Conservation (phyloP, 2,888 invertebrate genomes). For the Uloborus plumipes region DNA sequence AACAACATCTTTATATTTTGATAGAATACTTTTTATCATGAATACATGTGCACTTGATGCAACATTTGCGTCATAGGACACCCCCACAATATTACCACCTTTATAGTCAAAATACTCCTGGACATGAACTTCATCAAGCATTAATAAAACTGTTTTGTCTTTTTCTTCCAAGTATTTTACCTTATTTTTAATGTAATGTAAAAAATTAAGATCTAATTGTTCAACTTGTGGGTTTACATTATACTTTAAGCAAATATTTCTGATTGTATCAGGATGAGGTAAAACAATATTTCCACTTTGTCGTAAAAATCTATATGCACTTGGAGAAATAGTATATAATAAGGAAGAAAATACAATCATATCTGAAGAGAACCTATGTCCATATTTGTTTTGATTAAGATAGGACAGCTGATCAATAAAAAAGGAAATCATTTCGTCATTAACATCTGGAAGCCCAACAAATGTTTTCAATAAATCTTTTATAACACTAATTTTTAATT, state of each 20-base stretch:
- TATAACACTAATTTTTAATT: too few relatives aligned
- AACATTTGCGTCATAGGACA: neutral
- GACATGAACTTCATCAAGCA: slow-evolving; percentile 5
- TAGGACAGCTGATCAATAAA: too few relatives aligned
- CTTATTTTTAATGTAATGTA: slow-evolving; percentile 14
- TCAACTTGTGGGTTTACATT: neutral
- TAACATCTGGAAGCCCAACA: too few relatives aligned
- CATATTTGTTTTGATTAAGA: too few relatives aligned
- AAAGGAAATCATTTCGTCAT: too few relatives aligned
- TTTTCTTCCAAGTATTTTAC: neutral
- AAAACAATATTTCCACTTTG: slow-evolving; percentile 4
- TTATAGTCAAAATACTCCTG: slow-evolving; percentile 10
- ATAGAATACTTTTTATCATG: neutral
- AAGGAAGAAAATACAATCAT: too few relatives aligned
- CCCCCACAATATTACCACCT: neutral
- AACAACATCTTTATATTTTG: neutral
- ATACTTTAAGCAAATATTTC: slow-evolving; percentile 6
- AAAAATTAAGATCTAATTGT: slow-evolving; percentile 15
- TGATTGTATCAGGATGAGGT: slow-evolving; percentile 7
- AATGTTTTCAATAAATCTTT: too few relatives aligned
- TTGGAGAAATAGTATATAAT: too few relatives aligned
- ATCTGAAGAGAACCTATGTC: too few relatives aligned
- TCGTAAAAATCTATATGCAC: too few relatives aligned
- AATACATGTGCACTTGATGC: slow-evolving; percentile 5
- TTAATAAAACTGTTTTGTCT: slow-evolving; percentile 2